A percentile compares a stretch with the other conserved stretches of the same genome.
Evolutionary conservation across 2,797 vertebrate species (phyloP).

Genomic region (Poecilia picta): DNA sequence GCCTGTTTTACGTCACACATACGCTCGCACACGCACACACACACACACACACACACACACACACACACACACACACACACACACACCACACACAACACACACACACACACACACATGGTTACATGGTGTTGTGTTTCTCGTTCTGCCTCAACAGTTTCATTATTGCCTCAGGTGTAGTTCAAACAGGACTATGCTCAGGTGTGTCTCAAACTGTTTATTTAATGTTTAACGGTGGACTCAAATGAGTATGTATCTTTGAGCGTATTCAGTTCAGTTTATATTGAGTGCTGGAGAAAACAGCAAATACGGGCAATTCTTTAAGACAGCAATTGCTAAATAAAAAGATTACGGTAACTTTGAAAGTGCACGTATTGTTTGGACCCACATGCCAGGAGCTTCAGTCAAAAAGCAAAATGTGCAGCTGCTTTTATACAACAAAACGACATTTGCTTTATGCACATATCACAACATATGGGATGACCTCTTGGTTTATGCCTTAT

Average conservation of each 20-base stretch:
- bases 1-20: slow-evolving; percentile 22
- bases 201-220: slow-evolving; percentile 26
- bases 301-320: neutral
- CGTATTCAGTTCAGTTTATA: neutral
- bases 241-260: slow-evolving; percentile 14
- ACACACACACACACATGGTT: neutral
- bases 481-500: neutral
- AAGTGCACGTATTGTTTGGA: neutral
- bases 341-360: slow-evolving; percentile 2
- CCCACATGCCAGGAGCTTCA: neutral
- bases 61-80: neutral
- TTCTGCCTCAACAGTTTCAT: slow-evolving; percentile 36
- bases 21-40: neutral
- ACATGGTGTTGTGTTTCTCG: slow-evolving; percentile 24
- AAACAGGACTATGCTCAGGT: slow-evolving; percentile 50
- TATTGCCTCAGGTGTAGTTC: slow-evolving; percentile 49
- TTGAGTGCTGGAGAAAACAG: neutral
- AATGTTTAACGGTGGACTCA: slow-evolving; percentile 27
- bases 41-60: too few species aligned
- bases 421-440: neutral
- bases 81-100: neutral
- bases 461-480: neutral
- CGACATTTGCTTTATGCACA: neutral
- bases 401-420: neutral
- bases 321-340: neutral